Conservation (phyloP, 1,140 invertebrate species). For the Hylaeus volcanicus region DNA sequence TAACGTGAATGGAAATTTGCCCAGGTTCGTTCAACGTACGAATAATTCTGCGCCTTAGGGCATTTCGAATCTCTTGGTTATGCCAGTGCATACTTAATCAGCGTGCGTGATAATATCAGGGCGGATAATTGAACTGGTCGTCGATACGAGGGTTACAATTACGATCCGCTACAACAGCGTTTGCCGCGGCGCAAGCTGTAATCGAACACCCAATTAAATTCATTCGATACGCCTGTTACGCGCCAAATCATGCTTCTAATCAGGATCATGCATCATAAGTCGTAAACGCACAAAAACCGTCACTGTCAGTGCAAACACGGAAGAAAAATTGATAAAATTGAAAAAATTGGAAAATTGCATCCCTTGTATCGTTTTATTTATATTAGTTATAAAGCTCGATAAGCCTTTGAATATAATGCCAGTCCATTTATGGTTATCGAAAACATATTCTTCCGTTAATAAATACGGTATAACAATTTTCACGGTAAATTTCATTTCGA, state of each 20-base stretch:
- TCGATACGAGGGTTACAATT: not conserved
- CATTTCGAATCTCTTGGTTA: not conserved
- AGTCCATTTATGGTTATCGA: no score
- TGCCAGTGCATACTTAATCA: not conserved
- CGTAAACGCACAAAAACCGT: not conserved
- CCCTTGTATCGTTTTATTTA: no score
- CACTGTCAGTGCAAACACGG: no score
- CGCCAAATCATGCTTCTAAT: not conserved
- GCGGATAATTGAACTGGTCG: not conserved
- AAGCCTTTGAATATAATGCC: no score
- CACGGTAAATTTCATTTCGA: no score
- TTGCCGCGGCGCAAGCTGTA: not conserved
- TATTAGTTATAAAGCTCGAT: no score
- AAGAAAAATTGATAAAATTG: no score
- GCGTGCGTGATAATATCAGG: not conserved
- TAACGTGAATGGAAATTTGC: no score
- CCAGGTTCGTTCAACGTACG: no score
- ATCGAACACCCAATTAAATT: slow-evolving; percentile 18
- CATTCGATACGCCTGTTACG: not conserved
- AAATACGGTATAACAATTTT: no score
- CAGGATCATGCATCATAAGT: not conserved
- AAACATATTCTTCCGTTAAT: no score
- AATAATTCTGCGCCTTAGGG: not conserved
- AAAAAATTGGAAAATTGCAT: no score
- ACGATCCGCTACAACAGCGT: not conserved